Base-by-base conservation (phyloP, 2,113 vertebrate species). In the Taxidea taxus region DNA sequence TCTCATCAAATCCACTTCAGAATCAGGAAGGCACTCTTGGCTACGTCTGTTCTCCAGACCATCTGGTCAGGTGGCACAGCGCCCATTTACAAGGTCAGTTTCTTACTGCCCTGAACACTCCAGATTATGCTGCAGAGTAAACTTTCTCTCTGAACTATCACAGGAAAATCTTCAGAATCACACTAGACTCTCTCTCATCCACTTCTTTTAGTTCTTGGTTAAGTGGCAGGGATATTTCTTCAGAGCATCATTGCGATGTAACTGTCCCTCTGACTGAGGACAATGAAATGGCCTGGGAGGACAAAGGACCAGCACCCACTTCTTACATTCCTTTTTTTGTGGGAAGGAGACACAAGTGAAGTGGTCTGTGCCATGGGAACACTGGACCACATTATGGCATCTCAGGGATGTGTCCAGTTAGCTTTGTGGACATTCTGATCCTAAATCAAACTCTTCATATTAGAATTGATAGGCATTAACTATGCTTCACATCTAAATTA, bases 21-120 rank as follows among this genome's bases (percentile, higher is more conserved):
- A 98, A 98, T 98, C 98, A 98, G 93, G 98, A 98, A 98, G 97
- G 93, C 97, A 98, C 85, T 98, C 96, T 98, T 98, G 98, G 98
- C 97, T 98, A 93, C 78, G 93, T 96, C 15, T 0, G 39, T 34
- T 83, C 86, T 97, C 9, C 0, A 96, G 37, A 95, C 98, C 99
- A 98, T 98, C 98, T 99, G 98, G 98, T 94, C 85, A 95, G 87
- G 95, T 98, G 98, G 98, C 98, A 98, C 31, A 72, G 68, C n/a
- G 98, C 98, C 98, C 98, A 97, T 68, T 72, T 88, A 95, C 96
- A 98, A 98, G 98, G 98, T 98, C 97, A 97, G 87, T 86, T 90
- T 80, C 62, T 94, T 42, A 25, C 60, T 74, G 29, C 51, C 80
- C 84, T 77, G 68, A 80, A 80, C 68, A 84, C 11, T 44, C 23